A percentile compares a stretch with the other conserved stretches of the same genome.
Conservation (phyloP, 2,797 vertebrate species). For the Meda fulgida region DNA sequence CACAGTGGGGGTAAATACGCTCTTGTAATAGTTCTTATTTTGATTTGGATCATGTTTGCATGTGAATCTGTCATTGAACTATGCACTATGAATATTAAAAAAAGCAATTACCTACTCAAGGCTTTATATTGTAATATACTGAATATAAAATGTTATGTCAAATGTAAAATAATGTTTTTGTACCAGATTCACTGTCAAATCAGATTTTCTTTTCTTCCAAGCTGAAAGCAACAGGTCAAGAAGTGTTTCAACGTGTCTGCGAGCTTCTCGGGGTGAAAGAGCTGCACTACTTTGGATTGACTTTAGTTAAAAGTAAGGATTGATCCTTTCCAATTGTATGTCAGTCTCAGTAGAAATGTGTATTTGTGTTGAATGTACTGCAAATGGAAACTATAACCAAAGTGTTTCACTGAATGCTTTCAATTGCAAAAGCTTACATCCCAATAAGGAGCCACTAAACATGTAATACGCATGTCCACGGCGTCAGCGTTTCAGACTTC, state of each 20-base stretch:
- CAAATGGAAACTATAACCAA: background rate
- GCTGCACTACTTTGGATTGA: constrained; percentile 89
- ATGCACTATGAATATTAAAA: background rate
- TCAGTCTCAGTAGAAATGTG: background rate
- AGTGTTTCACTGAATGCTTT: background rate
- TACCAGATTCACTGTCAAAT: background rate
- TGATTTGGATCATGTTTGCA: background rate
- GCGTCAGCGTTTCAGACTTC: no score
- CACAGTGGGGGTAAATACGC: constrained; percentile 79
- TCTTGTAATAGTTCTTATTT: background rate
- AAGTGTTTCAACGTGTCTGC: constrained; percentile 84
- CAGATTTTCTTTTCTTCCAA: constrained; percentile 61
- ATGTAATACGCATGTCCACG: no score
- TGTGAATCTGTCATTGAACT: background rate
- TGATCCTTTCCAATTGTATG: background rate
- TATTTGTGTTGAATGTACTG: background rate
- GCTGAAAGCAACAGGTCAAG: constrained; percentile 87
- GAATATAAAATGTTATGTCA: no score
- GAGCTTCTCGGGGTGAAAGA: constrained; percentile 84
- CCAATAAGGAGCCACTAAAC: no score
- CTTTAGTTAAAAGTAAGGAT: constrained; percentile 87
- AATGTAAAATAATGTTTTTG: background rate
- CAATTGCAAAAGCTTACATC: background rate
- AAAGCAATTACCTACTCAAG: background rate
- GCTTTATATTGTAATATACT: background rate